Conservation (phyloP, 2,113 vertebrate species). For the Macrotis lagotis region DNA sequence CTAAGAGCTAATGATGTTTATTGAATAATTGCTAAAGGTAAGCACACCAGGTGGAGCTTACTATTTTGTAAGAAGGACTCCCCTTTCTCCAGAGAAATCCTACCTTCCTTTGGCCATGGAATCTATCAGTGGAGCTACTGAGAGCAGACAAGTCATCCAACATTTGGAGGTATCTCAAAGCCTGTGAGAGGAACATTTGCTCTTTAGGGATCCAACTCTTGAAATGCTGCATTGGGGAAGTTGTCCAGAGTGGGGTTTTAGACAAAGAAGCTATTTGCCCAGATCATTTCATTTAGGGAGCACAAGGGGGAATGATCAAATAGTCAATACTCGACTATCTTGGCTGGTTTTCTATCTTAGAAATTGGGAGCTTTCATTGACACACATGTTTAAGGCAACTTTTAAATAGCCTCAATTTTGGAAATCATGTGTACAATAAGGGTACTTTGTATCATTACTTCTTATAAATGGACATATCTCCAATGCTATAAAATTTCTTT, state of each 20-base stretch:
- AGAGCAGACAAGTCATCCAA: no score
- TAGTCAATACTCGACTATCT: background rate
- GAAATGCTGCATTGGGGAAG: background rate
- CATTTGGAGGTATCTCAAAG: background rate
- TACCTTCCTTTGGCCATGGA: no score
- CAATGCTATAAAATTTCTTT: background rate
- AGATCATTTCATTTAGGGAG: background rate
- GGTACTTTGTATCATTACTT: background rate
- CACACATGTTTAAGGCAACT: background rate
- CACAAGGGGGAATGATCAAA: background rate
- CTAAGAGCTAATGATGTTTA: background rate
- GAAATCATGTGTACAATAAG: background rate
- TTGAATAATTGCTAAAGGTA: background rate
- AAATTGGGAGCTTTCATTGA: background rate
- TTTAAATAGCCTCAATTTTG: background rate
- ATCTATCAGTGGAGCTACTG: no score
- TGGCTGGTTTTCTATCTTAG: background rate
- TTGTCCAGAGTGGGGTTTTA: background rate
- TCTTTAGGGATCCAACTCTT: background rate
- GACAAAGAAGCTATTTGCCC: background rate
- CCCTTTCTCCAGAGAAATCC: no score
- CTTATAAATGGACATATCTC: background rate
- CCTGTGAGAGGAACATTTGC: background rate
- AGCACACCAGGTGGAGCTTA: background rate
- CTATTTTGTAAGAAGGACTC: background rate